These are phyloP conservation scores for Seriola aureovittata DNA, from an alignment of 2,113 vertebrate species.

Conservation along the genomic window DNA sequence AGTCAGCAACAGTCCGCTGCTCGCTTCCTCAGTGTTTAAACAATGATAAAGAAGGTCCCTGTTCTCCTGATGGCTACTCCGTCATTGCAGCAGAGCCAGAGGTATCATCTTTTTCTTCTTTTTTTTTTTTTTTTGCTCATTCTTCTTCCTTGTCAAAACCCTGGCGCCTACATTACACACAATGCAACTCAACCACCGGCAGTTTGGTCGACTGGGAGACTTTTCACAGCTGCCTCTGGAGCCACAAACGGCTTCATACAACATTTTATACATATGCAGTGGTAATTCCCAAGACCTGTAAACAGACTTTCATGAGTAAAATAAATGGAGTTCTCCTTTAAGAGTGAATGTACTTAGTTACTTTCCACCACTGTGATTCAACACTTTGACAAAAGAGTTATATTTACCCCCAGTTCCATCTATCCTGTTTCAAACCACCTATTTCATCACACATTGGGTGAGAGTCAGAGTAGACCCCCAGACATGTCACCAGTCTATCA, in stretches of 20 bases:
- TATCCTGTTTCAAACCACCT: neutral
- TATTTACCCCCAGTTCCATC: neutral
- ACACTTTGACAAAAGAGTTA: neutral
- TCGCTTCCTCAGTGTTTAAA: neutral
- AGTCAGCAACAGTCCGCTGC: neutral
- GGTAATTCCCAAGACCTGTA: neutral
- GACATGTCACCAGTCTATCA: constrained; percentile 41
- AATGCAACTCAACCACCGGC: too few relatives aligned
- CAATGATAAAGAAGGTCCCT: too few relatives aligned
- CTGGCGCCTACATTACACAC: neutral
- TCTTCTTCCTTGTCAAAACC: neutral
- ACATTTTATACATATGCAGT: neutral
- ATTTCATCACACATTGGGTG: neutral
- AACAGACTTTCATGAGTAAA: neutral
- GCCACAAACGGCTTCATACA: neutral
- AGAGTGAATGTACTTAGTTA: neutral
- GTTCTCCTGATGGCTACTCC: neutral
- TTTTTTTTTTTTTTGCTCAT: neutral
- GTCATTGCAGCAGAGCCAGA: neutral
- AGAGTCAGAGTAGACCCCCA: neutral
- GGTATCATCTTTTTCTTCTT: neutral
- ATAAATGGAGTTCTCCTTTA: neutral
- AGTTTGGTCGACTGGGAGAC: neutral
- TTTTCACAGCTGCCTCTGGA: neutral
- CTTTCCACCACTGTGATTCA: neutral